Evolutionary conservation across 2,113 vertebrate genomes (phyloP), one percentile per base, ranked within the genome.

Genomic region (Chrysochloris asiatica): DNA sequence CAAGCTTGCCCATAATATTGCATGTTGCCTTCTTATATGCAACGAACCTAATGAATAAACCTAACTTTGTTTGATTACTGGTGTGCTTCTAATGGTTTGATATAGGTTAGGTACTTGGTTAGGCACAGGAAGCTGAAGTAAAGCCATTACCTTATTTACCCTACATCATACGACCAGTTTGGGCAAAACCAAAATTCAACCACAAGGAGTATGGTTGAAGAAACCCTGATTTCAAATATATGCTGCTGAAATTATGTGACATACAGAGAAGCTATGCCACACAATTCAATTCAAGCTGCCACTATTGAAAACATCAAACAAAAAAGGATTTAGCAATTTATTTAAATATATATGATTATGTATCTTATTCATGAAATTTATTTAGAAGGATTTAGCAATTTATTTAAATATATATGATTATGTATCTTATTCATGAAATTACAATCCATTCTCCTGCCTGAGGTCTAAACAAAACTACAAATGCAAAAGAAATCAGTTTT

Each of bases 401-500:
- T 75, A 41, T 89, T 75, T 88, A 91, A 79, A 88, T 38, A 79
- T 79, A 48, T 90, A 48, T 86, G 59, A 73, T 38, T 75, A 52
- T 48, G 8, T 56, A 52, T 73, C 59, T 54, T 92, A 69, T 69
- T 86, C 82, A 67, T 77, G 43, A 77, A 82, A 79, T 79, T 72
- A 28, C 19, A 88, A 38, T 21, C 65, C 28, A 61, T 91, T 89
- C 71, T 83, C 2, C 33, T 65, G 52, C 86, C 50, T 67, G 33
- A 38, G 76, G 45, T 79, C 59, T 93, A 90, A 88, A 90, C 43
- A 88, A 48, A 93, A 86, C 36, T 63, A 17, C 48, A 79, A 90
- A 83, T 38, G 12, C 45, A 85, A 90, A 91, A 47, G 16, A 86
- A 92, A 71, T 83, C 26, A 21, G 7, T 80, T 85, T 22, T 76